Evolutionary conservation across 2,113 vertebrate species (phyloP), one percentile per base, ranked within the genome.

Genomic region (Erinaceus europaeus): DNA sequence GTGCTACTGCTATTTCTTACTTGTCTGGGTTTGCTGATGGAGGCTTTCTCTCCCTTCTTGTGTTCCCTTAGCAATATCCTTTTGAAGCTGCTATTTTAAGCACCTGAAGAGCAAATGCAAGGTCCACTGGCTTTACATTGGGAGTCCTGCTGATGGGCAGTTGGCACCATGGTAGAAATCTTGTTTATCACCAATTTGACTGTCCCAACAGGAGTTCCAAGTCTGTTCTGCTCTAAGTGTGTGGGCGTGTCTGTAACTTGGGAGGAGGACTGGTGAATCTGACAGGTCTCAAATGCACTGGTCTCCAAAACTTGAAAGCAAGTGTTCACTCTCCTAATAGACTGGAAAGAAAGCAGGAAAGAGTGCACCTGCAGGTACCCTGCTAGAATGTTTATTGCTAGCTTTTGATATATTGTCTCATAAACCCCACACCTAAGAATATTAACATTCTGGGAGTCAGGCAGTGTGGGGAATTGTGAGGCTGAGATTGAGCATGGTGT

Each of bases 61-160:
- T 71, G 62, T 78, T 90, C 88, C 80, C 86, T 78, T 92, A 76
- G 55, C 77, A 88, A 67, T 90, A 32, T 89, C 71, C 46, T 83
- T 57, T 75, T 52, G 53, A 53, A 61, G 32, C 48, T 78, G 34
- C 71, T 90, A 36, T 89, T 93, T 65, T 90, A 27, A 86, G 68
- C 50, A 53, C 29, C 21, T 46, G n/a, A 71, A 76, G 5, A n/a
- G 25, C 55, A 92, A 77, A 38, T 73, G 29, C 29, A 29, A 23
- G 36, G 65, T 0, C 9, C 64, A 27, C 34, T 82, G 44, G 48
- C 50, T 85, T 78, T 57, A 57, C 8, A 71, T 17, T 85, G 59
- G 84, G 10, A 59, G 59, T n/a, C 57, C 55, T 53, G 59, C 11
- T 71, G 61, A 27, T 21, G 27, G 55, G 25, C 25, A 84, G 65